Percentiles rank a stretch among this genome's conserved stretches.
phyloP scores from a whole-genome alignment of 2,113 vertebrate genomes.

The Istiophorus platypterus region DNA sequence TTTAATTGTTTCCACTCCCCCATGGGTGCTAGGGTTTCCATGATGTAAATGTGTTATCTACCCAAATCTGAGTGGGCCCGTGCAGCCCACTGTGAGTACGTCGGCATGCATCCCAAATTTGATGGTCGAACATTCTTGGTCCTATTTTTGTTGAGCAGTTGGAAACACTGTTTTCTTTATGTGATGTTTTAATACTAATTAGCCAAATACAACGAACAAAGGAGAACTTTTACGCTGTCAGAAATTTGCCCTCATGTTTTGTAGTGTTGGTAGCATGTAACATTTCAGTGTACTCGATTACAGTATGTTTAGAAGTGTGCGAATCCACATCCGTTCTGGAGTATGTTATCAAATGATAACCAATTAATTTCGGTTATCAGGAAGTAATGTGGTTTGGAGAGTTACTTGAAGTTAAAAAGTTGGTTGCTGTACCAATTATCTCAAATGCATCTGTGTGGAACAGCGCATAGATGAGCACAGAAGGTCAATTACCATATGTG shows the following conservation, averaged over 20 bases:
- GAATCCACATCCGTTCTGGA: neutral
- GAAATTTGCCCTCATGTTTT: neutral
- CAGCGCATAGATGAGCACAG: too few species aligned
- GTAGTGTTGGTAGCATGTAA: neutral
- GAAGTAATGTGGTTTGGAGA: conserved; percentile 1
- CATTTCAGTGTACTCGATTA: too few species aligned
- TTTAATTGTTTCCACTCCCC: too few species aligned
- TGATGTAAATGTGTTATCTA: too few species aligned
- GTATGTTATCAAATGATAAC: neutral
- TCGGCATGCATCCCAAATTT: neutral
- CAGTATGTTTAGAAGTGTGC: too few species aligned
- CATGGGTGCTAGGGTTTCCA: too few species aligned
- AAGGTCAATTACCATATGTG: too few species aligned
- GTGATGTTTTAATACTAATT: neutral
- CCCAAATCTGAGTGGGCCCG: too few species aligned
- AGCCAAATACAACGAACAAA: neutral
- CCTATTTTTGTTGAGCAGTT: neutral
- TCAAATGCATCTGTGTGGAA: neutral
- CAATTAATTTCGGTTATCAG: neutral
- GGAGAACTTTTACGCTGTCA: neutral
- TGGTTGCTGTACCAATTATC: neutral
- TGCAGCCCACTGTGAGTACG: neutral
- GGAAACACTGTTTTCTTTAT: too few species aligned
- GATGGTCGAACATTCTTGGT: too few species aligned
- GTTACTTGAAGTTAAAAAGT: neutral